Conservation (phyloP, 2,888 invertebrate genomes). For the Drosophila anomalata region DNA sequence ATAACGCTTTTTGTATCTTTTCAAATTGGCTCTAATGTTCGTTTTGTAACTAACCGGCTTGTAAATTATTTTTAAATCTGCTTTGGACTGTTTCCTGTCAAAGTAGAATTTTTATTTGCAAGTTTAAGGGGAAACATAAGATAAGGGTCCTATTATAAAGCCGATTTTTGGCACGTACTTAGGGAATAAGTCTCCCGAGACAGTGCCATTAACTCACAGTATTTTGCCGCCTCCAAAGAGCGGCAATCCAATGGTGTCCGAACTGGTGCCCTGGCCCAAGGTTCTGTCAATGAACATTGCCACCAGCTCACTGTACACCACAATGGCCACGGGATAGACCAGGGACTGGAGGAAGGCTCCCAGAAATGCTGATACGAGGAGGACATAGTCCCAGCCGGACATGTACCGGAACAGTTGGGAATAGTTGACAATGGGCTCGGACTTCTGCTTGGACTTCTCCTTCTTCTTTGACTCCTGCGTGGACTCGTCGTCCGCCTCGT, state of each 20-base stretch:
- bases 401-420: slow-evolving; percentile 86
- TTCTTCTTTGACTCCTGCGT: slow-evolving; percentile 5
- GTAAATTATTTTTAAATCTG: not conserved
- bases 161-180: not conserved
- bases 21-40: not conserved
- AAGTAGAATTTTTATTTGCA: not conserved
- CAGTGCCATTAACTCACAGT: slow-evolving; percentile 81
- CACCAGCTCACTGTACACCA: slow-evolving; percentile 89
- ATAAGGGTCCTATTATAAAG: not conserved
- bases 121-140: not conserved
- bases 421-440: slow-evolving; percentile 61
- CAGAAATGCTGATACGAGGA: slow-evolving; percentile 85
- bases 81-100: not conserved
- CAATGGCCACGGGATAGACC: slow-evolving; percentile 87
- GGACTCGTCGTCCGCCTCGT: slow-evolving; percentile 20
- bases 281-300: slow-evolving; percentile 88
- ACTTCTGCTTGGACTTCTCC: slow-evolving; percentile 23
- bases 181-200: not conserved
- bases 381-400: slow-evolving; percentile 85
- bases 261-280: slow-evolving; percentile 85
- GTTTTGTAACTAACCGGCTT: not conserved
- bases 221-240: slow-evolving; percentile 87
- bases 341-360: slow-evolving; percentile 86
- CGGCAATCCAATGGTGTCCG: slow-evolving; percentile 85
- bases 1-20: not conserved